These are phyloP conservation scores for Apodemia mormo DNA, from an alignment of 2,888 invertebrate genomes.

Conservation along the genomic window DNA sequence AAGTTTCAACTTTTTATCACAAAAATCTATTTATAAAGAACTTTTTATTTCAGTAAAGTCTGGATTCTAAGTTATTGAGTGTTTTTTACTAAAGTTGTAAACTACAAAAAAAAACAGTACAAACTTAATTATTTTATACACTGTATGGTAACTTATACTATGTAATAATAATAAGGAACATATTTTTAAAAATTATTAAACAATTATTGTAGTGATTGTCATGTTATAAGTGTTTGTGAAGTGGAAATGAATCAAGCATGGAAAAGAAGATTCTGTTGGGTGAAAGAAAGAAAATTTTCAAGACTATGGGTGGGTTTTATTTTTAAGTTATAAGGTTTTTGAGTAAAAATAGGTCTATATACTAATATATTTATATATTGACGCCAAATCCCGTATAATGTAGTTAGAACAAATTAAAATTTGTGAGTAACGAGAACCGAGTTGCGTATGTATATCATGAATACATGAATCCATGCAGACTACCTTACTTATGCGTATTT, in stretches of 20 bases:
- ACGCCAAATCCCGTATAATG: too few species aligned
- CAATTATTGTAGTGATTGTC: slow-evolving; percentile 18
- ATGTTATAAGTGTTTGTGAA: slow-evolving; percentile 32
- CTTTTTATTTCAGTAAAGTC: not conserved
- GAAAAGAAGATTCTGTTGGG: slow-evolving; percentile 62
- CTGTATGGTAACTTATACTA: not conserved
- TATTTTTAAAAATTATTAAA: not conserved
- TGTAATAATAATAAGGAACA: not conserved
- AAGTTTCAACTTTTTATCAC: not conserved
- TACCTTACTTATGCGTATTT: too few species aligned
- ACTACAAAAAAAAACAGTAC: not conserved
- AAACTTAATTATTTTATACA: too few species aligned
- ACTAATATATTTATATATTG: too few species aligned
- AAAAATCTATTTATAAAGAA: not conserved
- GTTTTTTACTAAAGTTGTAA: too few species aligned
- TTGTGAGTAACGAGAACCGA: too few species aligned
- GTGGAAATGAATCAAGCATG: slow-evolving; percentile 63
- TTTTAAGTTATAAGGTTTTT: not conserved
- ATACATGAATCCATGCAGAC: too few species aligned
- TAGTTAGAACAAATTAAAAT: too few species aligned
- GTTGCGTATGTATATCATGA: too few species aligned
- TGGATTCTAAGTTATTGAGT: not conserved
- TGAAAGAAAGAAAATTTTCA: slow-evolving; percentile 57
- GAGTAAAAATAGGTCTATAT: too few species aligned
- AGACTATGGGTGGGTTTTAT: slow-evolving; percentile 63